A percentile compares a stretch with the other conserved stretches of the same genome.
phyloP scores from a whole-genome alignment of 2,888 invertebrate species.

The Unio pictorum region DNA sequence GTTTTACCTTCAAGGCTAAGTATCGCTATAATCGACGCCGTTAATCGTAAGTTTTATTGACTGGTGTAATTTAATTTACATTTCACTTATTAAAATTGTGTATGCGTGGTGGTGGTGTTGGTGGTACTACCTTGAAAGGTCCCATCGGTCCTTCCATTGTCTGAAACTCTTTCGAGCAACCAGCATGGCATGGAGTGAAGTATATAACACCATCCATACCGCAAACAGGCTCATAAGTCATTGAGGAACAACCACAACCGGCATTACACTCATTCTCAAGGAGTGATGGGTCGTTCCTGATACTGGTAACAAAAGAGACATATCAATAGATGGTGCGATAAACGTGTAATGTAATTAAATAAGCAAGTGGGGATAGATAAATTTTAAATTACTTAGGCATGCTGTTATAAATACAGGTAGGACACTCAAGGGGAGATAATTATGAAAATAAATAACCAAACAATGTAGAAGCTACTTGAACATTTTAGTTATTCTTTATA shows the following conservation, averaged over 20 bases:
- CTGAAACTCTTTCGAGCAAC: slow-evolving; percentile 29
- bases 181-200: slow-evolving; percentile 44
- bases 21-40: background rate
- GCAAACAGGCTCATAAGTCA: slow-evolving; percentile 37
- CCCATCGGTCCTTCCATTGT: slow-evolving; percentile 43
- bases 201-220: slow-evolving; percentile 34
- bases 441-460: no score
- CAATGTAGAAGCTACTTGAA: no score
- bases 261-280: slow-evolving; percentile 28
- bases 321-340: background rate
- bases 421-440: no score
- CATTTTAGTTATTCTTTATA: no score
- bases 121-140: slow-evolving; percentile 31
- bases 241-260: slow-evolving; percentile 33
- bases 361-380: no score
- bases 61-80: no score
- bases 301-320: slow-evolving; percentile 7
- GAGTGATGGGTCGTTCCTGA: slow-evolving; percentile 3
- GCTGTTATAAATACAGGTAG: no score
- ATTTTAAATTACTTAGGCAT: no score
- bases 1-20: background rate
- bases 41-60: background rate
- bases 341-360: background rate
- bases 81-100: no score
- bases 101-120: no score